phyloP scores from a whole-genome alignment of 2,888 invertebrate genomes.

The Andrena fulva region DNA sequence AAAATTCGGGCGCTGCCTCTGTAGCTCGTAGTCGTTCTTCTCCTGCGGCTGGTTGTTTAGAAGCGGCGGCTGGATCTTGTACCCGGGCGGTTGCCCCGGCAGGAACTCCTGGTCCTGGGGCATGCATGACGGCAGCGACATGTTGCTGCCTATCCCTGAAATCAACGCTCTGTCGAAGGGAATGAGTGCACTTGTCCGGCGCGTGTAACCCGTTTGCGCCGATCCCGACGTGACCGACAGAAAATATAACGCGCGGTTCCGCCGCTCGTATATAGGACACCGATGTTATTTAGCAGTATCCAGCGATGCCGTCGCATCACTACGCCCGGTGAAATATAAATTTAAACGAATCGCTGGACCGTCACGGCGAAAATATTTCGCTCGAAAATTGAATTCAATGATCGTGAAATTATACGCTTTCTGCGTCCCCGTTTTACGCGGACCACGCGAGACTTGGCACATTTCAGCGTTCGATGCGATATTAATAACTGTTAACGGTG shows the following conservation, averaged over 20 bases:
- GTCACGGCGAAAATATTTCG: conserved; percentile 57
- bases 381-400: conserved; percentile 54
- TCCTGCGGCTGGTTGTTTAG: conserved; percentile 39
- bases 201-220: background rate
- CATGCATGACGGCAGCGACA: conserved; percentile 80
- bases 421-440: conserved; percentile 27
- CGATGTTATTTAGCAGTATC: conserved; percentile 35
- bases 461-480: conserved; percentile 23
- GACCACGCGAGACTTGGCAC: background rate
- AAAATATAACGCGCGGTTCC: background rate
- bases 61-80: conserved; percentile 13
- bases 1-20: conserved; percentile 66
- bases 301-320: conserved; percentile 31
- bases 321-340: conserved; percentile 44
- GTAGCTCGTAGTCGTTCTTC: conserved; percentile 51
- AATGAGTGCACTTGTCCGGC: background rate
- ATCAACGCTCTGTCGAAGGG: conserved; percentile 75
- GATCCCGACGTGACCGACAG: background rate
- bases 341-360: conserved; percentile 56
- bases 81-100: conserved; percentile 36
- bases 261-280: background rate
- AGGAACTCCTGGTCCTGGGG: conserved; percentile 77
- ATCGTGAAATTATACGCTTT: conserved; percentile 57
- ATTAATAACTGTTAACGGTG: conserved; percentile 23
- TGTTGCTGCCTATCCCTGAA: conserved; percentile 80